Percentiles rank a stretch among this genome's conserved stretches.
phyloP scores from a whole-genome alignment of 2,888 invertebrate species.

The Cybosia mesomella region DNA sequence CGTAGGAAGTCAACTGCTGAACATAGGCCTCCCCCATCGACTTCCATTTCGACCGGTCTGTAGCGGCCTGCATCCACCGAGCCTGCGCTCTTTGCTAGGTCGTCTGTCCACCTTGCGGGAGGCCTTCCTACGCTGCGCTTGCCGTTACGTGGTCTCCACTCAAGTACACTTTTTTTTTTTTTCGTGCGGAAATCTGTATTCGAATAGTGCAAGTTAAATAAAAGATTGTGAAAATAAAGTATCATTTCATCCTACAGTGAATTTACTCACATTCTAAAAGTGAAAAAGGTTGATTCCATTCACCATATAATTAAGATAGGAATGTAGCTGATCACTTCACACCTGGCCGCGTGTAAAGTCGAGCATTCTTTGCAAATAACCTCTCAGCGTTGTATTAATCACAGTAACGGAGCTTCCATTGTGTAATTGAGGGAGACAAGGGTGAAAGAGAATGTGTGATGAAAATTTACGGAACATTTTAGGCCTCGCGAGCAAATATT shows the following conservation, averaged over 20 bases:
- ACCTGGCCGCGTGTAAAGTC: slow-evolving; percentile 10
- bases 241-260: neutral
- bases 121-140: no score
- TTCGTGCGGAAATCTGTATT: no score
- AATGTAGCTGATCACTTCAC: slow-evolving; percentile 29
- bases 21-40: no score
- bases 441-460: slow-evolving; percentile 11
- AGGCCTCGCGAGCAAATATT: neutral
- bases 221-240: no score
- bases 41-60: no score
- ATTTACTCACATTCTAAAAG: neutral
- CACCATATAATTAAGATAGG: slow-evolving; percentile 25
- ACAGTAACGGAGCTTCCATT: slow-evolving; percentile 13
- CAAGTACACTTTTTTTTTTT: no score
- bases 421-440: slow-evolving; percentile 15
- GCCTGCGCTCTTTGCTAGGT: no score
- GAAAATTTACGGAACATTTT: slow-evolving; percentile 16
- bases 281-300: neutral
- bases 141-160: no score
- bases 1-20: no score
- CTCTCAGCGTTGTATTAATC: slow-evolving; percentile 16
- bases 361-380: slow-evolving; percentile 17
- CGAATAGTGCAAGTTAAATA: no score
- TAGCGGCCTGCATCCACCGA: no score
- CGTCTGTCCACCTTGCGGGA: no score